phyloP scores from a whole-genome alignment of 2,888 invertebrate genomes.

The Aspidapion aeneum region DNA sequence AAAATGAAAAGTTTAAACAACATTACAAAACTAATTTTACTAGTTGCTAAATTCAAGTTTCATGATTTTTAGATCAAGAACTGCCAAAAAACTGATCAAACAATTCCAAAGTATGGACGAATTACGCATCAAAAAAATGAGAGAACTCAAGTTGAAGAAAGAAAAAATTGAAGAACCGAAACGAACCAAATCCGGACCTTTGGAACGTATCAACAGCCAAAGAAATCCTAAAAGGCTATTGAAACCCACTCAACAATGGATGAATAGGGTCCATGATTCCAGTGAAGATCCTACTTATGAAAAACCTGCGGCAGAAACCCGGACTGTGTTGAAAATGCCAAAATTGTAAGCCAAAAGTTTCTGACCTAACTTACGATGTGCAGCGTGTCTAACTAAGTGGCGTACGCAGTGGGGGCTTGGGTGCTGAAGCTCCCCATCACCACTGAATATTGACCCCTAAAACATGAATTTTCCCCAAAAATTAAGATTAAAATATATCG shows the following conservation, averaged over 20 bases:
- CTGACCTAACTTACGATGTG: neutral
- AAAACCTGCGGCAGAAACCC: constrained; percentile 1
- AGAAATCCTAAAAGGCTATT: constrained; percentile 42
- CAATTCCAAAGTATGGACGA: constrained; percentile 43
- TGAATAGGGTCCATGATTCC: constrained; percentile 29
- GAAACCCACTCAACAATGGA: constrained; percentile 45
- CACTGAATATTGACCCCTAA: too few relatives aligned
- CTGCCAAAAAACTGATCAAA: constrained; percentile 44
- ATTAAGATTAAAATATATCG: too few relatives aligned
- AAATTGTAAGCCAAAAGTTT: constrained; percentile 37
- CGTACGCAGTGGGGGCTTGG: too few relatives aligned
- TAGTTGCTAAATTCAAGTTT: too few relatives aligned
- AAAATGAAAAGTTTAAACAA: too few relatives aligned
- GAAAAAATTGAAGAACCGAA: constrained; percentile 12
- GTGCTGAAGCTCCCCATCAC: too few relatives aligned
- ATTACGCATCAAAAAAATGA: constrained; percentile 35
- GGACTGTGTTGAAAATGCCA: constrained; percentile 24
- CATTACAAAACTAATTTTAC: too few relatives aligned
- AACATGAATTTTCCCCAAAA: too few relatives aligned
- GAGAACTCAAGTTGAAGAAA: constrained; percentile 26
- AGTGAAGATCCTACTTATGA: constrained; percentile 12
- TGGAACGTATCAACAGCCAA: constrained; percentile 16
- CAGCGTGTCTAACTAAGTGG: too few relatives aligned
- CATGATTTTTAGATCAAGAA: constrained; percentile 32
- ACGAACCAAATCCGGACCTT: constrained; percentile 29